Evolutionary conservation across 2,113 vertebrate species (phyloP), one percentile per base, ranked within the genome.

Genomic region (Oenanthe oenanthe): DNA sequence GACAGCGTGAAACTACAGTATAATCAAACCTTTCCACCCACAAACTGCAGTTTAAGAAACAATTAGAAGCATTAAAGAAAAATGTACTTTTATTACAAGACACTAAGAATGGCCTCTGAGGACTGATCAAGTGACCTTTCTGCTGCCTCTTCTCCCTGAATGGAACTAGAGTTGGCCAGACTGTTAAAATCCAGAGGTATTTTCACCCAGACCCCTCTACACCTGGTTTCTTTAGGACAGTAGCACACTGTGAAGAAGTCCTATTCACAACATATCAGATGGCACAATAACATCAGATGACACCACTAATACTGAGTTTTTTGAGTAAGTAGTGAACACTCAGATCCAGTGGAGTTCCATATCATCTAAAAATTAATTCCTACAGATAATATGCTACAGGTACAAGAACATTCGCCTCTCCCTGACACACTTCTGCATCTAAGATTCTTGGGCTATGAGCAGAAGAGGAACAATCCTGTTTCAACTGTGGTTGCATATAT

Each of bases 311-410:
- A 70, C 4, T 10, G 32, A 4, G 24, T 3, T 29, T 65, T 74
- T n/a, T 45, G 9, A 62, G 45, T n/a, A 38, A 82, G 19, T 0
- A 0, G 4, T 28, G 22, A 89, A n/a, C 43, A 43, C 24, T 73
- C 36, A 56, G 6, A 43, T 19, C 13, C 22, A 31, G 7, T 8
- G 14, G 13, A 77, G 38, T 29, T 66, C 54, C 38, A 0, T 6
- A 51, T 15, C 14, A 65, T 25, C 32, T 68, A 45, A 56, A 89
- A 68, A 83, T 31, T 6, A 68, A 31, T 73, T 81, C 25, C 42
- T 72, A 56, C 36, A 51, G 24, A 36, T 19, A 57, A 63, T 29
- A 78, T 60, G 26, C 40, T 57, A 70, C 60, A 58, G 26, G 29
- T 32, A 53, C 0, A 1, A 71, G 11, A 62, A 81, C 1, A 18